These are phyloP conservation scores for Platichthys stellatus DNA, from an alignment of 2,113 vertebrate species.

Conservation along the genomic window DNA sequence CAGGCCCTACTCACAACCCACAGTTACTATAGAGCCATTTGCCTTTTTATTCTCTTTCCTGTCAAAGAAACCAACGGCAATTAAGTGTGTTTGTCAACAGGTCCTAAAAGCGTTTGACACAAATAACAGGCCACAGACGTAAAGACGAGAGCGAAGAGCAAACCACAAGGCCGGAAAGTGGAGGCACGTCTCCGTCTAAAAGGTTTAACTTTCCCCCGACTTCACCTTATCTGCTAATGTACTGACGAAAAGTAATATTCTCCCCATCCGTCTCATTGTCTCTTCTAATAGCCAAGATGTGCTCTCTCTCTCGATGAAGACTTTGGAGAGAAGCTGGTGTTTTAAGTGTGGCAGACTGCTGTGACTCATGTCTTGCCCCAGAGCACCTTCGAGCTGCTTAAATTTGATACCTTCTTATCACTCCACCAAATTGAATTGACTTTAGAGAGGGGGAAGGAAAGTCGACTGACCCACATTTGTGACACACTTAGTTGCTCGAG, in stretches of 20 bases:
- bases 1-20: neutral
- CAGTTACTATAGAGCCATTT: conserved; percentile 12
- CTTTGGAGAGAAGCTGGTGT: conserved; percentile 47
- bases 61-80: conserved; percentile 35
- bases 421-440: conserved; percentile 66
- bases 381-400: conserved; percentile 61
- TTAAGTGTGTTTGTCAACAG: conserved; percentile 32
- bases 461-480: conserved; percentile 75
- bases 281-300: conserved; percentile 35
- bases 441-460: conserved; percentile 44
- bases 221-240: conserved; percentile 30
- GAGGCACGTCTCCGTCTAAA: conserved; percentile 16
- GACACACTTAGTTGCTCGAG: conserved; percentile 69
- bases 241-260: conserved; percentile 33
- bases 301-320: conserved; percentile 54
- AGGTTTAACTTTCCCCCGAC: conserved; percentile 12
- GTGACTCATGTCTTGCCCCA: conserved; percentile 41
- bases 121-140: conserved; percentile 28
- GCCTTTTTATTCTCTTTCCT: conserved; percentile 26
- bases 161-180: neutral
- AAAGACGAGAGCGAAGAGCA: conserved; percentile 7
- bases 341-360: conserved; percentile 51
- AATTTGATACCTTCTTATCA: conserved; percentile 72
- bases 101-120: conserved; percentile 25
- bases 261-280: conserved; percentile 13